Percentiles rank a stretch among this genome's conserved stretches.
Evolutionary conservation across 2,888 invertebrate genomes (phyloP).

Genomic region (Trissoscelio sp.): DNA sequence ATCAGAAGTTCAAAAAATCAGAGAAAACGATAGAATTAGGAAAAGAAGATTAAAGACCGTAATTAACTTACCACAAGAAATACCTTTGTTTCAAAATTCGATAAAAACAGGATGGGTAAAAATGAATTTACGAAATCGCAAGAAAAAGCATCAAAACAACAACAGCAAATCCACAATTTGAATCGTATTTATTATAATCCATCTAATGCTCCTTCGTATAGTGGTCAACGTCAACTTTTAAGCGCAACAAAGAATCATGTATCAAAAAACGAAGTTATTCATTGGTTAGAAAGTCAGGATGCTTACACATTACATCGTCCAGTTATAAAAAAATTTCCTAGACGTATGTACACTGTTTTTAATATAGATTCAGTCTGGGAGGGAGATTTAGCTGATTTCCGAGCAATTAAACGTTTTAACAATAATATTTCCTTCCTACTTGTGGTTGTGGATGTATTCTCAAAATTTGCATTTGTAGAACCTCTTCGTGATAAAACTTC

Average conservation of each 20-base stretch:
- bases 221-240: not conserved
- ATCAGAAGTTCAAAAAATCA: not conserved
- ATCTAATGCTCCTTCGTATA: not conserved
- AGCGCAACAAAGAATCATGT: not conserved
- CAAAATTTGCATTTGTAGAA: not conserved
- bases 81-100: not conserved
- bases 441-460: conserved; percentile 3
- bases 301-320: conserved; percentile 14
- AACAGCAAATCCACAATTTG: not conserved
- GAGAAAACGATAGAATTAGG: not conserved
- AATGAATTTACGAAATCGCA: not conserved
- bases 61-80: not conserved
- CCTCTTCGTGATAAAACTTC: not conserved
- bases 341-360: conserved; percentile 46
- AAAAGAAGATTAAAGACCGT: not conserved
- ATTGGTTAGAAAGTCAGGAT: not conserved
- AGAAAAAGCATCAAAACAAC: not conserved
- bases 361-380: conserved; percentile 68
- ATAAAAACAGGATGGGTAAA: not conserved
- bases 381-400: conserved; percentile 41
- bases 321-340: conserved; percentile 44
- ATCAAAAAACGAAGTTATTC: not conserved
- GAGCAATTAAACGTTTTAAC: conserved; percentile 4
- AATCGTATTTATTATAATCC: not conserved
- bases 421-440: conserved; percentile 1